These are phyloP conservation scores for Argya squamiceps DNA, from an alignment of 2,797 vertebrate species.

Conservation along the genomic window DNA sequence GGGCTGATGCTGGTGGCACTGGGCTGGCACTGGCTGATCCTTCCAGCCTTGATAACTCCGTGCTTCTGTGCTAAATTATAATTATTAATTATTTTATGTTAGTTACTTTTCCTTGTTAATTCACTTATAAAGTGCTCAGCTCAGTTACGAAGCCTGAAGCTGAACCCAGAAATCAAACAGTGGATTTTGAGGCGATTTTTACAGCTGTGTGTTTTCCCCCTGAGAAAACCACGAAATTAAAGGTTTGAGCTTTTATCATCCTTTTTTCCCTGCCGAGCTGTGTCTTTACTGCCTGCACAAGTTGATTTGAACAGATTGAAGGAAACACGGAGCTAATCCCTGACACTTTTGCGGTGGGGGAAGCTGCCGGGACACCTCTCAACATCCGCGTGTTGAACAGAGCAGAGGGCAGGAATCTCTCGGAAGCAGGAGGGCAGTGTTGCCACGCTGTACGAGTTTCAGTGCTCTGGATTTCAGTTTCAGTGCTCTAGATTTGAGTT, in stretches of 20 bases:
- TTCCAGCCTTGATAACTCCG: fast-evolving
- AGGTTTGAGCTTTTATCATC: background rate
- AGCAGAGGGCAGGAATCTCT: background rate
- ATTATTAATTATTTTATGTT: background rate
- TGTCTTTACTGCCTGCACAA: background rate
- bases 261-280: background rate
- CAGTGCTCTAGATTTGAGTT: background rate
- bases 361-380: background rate
- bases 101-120: background rate
- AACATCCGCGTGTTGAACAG: fast-evolving
- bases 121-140: background rate
- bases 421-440: slow-evolving; percentile 65
- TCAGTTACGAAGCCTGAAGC: background rate
- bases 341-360: background rate
- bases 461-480: background rate
- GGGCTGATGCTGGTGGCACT: background rate
- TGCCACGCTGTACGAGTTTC: background rate
- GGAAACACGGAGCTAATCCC: background rate
- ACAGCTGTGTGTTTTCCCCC: background rate
- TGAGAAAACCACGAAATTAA: background rate
- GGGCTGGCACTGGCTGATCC: fast-evolving
- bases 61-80: background rate
- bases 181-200: background rate
- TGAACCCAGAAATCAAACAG: background rate
- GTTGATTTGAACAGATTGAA: background rate